phyloP scores from a whole-genome alignment of 2,113 vertebrate species.

The Eurypyga helias region DNA sequence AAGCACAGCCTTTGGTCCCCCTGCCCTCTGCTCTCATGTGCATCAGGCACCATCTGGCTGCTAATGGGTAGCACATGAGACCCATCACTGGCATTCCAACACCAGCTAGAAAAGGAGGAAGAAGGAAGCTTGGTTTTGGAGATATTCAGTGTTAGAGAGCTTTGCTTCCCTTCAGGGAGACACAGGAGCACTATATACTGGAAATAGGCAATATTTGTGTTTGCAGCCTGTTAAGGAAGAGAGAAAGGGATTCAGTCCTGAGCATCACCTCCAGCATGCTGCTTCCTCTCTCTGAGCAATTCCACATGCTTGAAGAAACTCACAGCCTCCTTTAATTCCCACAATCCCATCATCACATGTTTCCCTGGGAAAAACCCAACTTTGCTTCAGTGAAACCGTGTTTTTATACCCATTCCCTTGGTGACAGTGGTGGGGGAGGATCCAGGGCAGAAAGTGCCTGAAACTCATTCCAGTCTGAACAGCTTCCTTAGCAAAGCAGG shows the following conservation, averaged over 20 bases:
- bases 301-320: neutral
- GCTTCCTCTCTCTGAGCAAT: neutral
- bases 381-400: neutral
- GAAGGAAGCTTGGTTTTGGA: neutral
- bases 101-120: constrained; percentile 15
- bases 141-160: constrained; percentile 11
- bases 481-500: neutral
- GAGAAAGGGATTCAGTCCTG: neutral
- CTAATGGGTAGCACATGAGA: neutral
- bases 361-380: neutral
- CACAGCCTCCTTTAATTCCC: neutral
- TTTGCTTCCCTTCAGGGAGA: neutral
- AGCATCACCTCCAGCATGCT: neutral
- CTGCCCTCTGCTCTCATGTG: neutral
- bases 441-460: neutral
- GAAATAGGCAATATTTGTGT: neutral
- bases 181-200: neutral
- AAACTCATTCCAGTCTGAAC: neutral
- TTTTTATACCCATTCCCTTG: neutral
- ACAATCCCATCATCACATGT: neutral
- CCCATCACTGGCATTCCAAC: neutral
- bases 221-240: constrained; percentile 13
- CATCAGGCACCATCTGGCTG: neutral
- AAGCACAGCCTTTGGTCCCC: neutral
- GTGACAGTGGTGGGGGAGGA: neutral